Conservation (phyloP, 2,797 vertebrate species). For the Sebastes itinus region DNA sequence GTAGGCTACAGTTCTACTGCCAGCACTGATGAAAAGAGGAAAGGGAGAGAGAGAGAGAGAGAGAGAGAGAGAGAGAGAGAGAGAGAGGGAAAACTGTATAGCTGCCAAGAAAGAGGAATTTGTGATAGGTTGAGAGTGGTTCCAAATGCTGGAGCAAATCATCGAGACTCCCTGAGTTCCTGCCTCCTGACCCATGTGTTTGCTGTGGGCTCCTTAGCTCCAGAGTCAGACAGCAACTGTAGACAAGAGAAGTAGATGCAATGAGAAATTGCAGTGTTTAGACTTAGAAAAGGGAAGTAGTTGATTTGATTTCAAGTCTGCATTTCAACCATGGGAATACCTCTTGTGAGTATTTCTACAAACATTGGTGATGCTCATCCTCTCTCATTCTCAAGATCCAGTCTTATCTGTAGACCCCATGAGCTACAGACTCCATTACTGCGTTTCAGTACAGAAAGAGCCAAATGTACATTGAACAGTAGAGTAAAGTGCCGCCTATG, state of each 20-base stretch:
- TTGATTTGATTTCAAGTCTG: background rate
- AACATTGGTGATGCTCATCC: background rate
- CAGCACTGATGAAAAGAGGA: constrained; percentile 86
- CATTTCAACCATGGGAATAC: background rate
- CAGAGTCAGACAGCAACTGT: constrained; percentile 25
- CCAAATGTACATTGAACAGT: background rate
- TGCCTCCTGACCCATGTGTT: constrained; percentile 75
- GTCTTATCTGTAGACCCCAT: background rate
- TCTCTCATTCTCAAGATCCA: background rate
- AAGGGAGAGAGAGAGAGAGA: constrained; percentile 13
- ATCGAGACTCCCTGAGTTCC: constrained; percentile 78
- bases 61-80: background rate
- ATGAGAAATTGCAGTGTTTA: background rate
- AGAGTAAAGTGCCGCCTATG: background rate
- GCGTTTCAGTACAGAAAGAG: background rate
- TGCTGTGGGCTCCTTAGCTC: constrained; percentile 38
- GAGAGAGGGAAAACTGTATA: constrained; percentile 69
- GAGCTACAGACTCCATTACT: background rate
- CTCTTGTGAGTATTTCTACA: background rate
- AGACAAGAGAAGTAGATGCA: background rate
- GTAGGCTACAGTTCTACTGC: constrained; percentile 89
- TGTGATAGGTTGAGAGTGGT: constrained; percentile 88
- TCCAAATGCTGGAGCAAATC: constrained; percentile 84
- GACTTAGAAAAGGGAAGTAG: background rate
- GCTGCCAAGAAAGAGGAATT: constrained; percentile 89